Percentiles rank a stretch among this genome's conserved stretches.
Evolutionary conservation across 2,113 vertebrate genomes (phyloP).

Genomic region (Dipodomys merriami): DNA sequence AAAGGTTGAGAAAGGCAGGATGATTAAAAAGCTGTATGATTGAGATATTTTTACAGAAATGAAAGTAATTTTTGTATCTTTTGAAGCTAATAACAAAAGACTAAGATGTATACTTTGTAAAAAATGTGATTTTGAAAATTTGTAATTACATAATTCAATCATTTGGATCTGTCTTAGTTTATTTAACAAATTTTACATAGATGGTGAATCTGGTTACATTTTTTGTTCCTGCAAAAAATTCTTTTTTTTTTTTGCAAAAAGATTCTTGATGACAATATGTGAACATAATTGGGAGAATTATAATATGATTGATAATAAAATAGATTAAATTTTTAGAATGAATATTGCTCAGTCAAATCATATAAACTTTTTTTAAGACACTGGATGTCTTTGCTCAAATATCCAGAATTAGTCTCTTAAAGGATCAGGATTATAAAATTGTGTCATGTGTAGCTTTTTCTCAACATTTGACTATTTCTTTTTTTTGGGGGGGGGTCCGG

Average conservation of each 20-base stretch:
- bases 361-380: not conserved
- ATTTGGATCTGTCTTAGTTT: not conserved
- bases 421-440: not conserved
- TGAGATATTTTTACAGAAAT: not conserved
- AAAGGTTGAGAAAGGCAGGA: not conserved
- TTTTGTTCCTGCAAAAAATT: conserved; percentile 19
- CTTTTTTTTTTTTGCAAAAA: not conserved
- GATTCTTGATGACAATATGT: not conserved
- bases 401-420: not conserved
- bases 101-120: not conserved
- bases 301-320: too few species aligned
- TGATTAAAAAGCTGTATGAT: not conserved
- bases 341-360: not conserved
- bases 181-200: not conserved
- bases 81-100: conserved; percentile 1
- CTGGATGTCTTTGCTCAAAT: not conserved
- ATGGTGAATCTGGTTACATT: conserved; percentile 17
- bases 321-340: not conserved
- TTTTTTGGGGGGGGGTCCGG: too few species aligned
- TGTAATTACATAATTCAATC: not conserved
- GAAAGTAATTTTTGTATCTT: not conserved
- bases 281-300: too few species aligned
- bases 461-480: not conserved
- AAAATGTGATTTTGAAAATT: not conserved
- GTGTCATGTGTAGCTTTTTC: not conserved